Base-by-base conservation (phyloP, 1,140 invertebrate genomes). In the Platorchestia sp. region DNA sequence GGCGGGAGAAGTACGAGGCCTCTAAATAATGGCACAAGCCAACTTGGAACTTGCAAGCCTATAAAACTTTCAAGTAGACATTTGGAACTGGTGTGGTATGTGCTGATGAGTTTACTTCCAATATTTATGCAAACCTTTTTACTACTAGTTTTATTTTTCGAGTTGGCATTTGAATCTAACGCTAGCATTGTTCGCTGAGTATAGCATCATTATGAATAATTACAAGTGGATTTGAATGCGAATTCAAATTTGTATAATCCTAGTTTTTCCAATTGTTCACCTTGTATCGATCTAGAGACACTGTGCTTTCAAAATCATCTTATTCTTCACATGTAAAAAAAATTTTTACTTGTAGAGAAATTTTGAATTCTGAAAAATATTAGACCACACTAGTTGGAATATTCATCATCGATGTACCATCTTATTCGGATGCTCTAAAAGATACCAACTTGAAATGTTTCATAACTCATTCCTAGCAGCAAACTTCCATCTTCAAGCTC, bases 61-160 rank as follows among this genome's bases (percentile, higher is more conserved):
- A 93, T 93, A 93, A 93, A 93, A 93, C 91, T 93, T 45, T 93
- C 91, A 93, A 7, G 91, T 93, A 93, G 45, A 93, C 91, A 93
- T 93, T 93, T 45, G 91, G n/a, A 93, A 47, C 91, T 93, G 91
- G 91, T 47, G 45, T 93, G 91, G 91, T 93, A 93, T 93, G 91
- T 44, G 45, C 91, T 93, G 91, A 93, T 93, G 5, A 93, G 45
- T 45, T 44, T 44, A 89, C n/a, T 27, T 41, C 14, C 41, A 89
- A 89, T 89, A 43, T 89, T 89, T 89, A 89, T 89, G 87, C 87
- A 41, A 42, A 42, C 43, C 1, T 75, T 75, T 75, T 75, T 75
- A 75, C 10, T 75, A 19, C 59, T 75, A 10, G 42, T 89, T 89
- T 16, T 86, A 86, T 86, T 89, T 75, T 75, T 75, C 59, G 14